phyloP scores from a whole-genome alignment of 2,888 invertebrate genomes.

The Ceriagrion tenellum region DNA sequence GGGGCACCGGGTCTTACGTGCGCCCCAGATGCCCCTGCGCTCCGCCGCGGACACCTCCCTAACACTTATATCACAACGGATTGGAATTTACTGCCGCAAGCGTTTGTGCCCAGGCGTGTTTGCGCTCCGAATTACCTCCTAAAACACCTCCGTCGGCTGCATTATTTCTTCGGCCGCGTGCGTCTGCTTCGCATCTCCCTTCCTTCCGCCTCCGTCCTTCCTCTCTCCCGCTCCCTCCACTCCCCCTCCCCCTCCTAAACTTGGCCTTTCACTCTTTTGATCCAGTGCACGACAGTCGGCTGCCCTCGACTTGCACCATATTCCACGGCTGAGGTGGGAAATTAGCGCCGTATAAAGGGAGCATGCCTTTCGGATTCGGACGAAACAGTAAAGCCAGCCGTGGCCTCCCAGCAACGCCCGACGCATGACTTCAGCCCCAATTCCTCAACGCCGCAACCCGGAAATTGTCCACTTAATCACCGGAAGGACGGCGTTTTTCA shows the following conservation, averaged over 20 bases:
- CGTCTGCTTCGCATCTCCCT: slow-evolving; percentile 12
- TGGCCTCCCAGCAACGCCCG: not conserved
- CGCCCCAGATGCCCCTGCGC: no score
- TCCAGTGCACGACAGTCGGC: not conserved
- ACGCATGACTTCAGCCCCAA: slow-evolving; percentile 32
- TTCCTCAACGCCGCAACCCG: slow-evolving; percentile 47
- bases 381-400: not conserved
- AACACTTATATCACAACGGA: slow-evolving; percentile 13
- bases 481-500: slow-evolving; percentile 43
- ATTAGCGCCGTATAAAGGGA: slow-evolving; percentile 30
- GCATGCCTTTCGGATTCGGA: not conserved
- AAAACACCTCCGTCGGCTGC: not conserved
- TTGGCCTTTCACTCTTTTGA: not conserved
- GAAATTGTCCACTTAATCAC: slow-evolving; percentile 54
- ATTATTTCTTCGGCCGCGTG: not conserved
- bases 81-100: slow-evolving; percentile 36
- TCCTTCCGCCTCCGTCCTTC: not conserved
- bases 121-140: slow-evolving; percentile 34
- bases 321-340: not conserved
- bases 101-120: slow-evolving; percentile 29
- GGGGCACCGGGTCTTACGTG: not conserved
- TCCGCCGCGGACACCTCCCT: not conserved
- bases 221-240: not conserved
- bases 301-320: not conserved
- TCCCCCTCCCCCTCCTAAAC: no score